Conservation (phyloP, 2,888 invertebrate species). For the Nomada flava region DNA sequence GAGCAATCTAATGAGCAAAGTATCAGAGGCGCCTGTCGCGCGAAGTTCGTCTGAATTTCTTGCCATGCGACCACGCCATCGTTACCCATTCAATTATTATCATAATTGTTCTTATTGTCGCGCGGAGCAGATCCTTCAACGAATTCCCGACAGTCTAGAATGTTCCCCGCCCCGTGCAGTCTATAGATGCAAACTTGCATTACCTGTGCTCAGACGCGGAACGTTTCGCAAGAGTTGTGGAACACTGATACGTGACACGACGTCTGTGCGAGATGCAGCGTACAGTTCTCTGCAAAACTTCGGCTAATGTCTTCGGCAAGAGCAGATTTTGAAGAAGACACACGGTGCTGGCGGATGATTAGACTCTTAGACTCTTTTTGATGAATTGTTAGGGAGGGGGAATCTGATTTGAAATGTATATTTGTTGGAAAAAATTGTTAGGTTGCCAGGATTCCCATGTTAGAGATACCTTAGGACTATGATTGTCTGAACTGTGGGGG, state of each 20-base stretch:
- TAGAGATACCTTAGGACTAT: no score
- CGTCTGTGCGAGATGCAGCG: conserved; percentile 20
- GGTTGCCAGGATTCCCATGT: no score
- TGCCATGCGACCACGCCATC: conserved; percentile 17
- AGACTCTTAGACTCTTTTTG: not conserved
- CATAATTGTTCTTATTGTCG: conserved; percentile 56
- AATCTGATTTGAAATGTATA: not conserved
- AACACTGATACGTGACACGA: conserved; percentile 42
- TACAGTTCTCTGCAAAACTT: conserved; percentile 33
- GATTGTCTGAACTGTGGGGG: no score
- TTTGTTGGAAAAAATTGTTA: no score
- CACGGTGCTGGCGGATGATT: not conserved
- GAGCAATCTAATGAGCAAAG: conserved; percentile 51
- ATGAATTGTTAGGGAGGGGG: not conserved
- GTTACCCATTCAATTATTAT: conserved; percentile 58
- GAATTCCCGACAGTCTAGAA: not conserved
- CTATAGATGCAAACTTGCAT: conserved; percentile 63
- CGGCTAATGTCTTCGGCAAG: conserved; percentile 5
- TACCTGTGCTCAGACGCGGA: conserved; percentile 68
- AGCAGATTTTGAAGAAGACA: not conserved
- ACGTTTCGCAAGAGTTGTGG: conserved; percentile 68
- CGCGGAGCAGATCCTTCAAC: conserved; percentile 45
- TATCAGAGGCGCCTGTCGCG: conserved; percentile 46
- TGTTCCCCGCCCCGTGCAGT: conserved; percentile 17
- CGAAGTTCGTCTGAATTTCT: conserved; percentile 49